Evolutionary conservation across 2,888 invertebrate species (phyloP), one percentile per base, ranked within the genome.

Genomic region (Chymomyza procnemis): DNA sequence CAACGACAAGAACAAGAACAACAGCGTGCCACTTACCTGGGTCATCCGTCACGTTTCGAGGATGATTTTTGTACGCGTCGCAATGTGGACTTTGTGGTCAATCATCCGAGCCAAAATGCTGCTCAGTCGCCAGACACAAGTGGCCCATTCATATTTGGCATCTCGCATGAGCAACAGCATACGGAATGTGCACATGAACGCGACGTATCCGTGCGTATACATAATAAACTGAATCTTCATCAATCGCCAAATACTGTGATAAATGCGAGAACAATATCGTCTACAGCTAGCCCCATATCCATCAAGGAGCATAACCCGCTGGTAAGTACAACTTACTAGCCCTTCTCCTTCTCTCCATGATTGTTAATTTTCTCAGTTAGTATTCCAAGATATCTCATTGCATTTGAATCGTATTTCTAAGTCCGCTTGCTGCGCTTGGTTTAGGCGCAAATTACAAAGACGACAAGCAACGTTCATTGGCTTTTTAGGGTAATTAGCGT

Each of bases 131-230:
- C 8, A 1, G 12, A 9, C 34, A 64, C 74, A 47, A 73, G 78
- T 85, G 93, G 93, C 46, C 93, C 93, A 80, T 93, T 93, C 89
- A 93, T 93, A 80, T 93, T 93, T 88, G 93, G 93, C 74, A 92
- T 93, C 68, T 93, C 93, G 88, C 88, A 83, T 47, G 87, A 88
- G 67, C 80, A 87, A 56, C 85, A 88, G 71, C 76, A 78, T 64
- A 76, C 75, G 26, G 72, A 77, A 65, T 77, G 78, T 48, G 76
- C 70, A 65, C 46, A 61, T 67, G 63, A 69, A 60, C 58, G 18
- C 18, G 9, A 18, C 48, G 16, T 50, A 1, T 2, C 48, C 16
- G 34, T 41, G 12, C 34, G 12, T 12, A 41, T 41, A 41, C 12
- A 62, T 61, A 74, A 70, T 54, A 67, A 69, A 58, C 59, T 65